A percentile compares a stretch with the other conserved stretches of the same genome.
Conservation (phyloP, 2,888 invertebrate genomes). For the Tridacna gigas region DNA sequence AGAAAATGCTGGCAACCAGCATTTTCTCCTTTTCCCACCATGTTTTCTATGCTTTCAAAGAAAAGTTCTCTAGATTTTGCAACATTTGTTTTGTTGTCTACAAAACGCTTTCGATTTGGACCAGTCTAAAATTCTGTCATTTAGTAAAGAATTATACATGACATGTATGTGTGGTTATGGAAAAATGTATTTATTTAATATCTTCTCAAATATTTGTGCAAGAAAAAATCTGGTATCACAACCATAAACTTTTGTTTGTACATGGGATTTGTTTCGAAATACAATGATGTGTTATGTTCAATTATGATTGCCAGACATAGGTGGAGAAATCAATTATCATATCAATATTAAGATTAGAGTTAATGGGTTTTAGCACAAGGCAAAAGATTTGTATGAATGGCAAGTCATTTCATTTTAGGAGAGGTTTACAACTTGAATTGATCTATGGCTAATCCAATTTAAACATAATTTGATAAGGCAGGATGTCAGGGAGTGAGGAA, state of each 20-base stretch:
- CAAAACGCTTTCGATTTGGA: too few relatives aligned
- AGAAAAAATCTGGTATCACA: neutral
- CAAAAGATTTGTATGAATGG: constrained; percentile 7
- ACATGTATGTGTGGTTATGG: neutral
- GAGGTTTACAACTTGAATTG: constrained; percentile 26
- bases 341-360: constrained; percentile 1
- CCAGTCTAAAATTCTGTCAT: too few relatives aligned
- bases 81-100: too few relatives aligned
- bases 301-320: neutral
- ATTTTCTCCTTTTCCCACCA: too few relatives aligned
- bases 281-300: neutral
- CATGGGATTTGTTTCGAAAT: neutral
- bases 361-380: neutral
- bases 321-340: neutral
- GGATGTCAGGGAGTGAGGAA: constrained; percentile 18
- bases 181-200: neutral
- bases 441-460: constrained; percentile 16
- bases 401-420: constrained; percentile 28
- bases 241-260: neutral
- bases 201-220: neutral
- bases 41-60: too few relatives aligned
- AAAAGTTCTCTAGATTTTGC: too few relatives aligned
- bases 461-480: constrained; percentile 17
- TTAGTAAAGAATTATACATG: too few relatives aligned
- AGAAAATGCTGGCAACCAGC: too few relatives aligned